Evolutionary conservation across 2,113 vertebrate species (phyloP).

Genomic region (Cephalopterus ornatus): DNA sequence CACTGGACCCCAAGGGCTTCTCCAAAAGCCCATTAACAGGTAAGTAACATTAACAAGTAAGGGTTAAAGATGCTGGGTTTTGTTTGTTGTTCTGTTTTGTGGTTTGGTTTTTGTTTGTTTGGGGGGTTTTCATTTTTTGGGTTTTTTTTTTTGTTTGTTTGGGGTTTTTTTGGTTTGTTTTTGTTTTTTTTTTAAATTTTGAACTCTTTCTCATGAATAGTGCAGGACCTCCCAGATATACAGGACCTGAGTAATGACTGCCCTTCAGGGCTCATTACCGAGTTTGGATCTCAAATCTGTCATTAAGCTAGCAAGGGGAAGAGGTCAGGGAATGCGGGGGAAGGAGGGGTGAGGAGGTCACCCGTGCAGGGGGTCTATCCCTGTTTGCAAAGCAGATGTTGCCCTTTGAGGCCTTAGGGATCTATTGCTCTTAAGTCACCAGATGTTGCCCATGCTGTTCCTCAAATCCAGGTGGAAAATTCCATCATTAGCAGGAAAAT

Average conservation of each 20-base stretch:
- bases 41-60: background rate
- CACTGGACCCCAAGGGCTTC: background rate
- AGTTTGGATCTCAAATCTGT: conserved; percentile 40
- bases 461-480: conserved; percentile 40
- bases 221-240: background rate
- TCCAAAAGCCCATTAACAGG: background rate
- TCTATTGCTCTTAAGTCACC: conserved; percentile 7
- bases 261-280: conserved; percentile 4
- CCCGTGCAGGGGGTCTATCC: background rate
- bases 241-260: background rate
- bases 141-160: too few species aligned
- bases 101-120: too few species aligned
- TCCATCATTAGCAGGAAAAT: background rate
- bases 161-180: too few species aligned
- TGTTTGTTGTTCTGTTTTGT: too few species aligned
- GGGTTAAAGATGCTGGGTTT: background rate
- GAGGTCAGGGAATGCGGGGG: background rate
- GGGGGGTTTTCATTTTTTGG: too few species aligned
- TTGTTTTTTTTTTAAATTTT: background rate
- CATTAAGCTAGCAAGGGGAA: conserved; percentile 40
- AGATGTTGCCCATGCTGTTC: conserved; percentile 28
- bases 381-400: conserved; percentile 33
- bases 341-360: conserved; percentile 52
- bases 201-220: background rate
- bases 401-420: background rate